Evolutionary conservation across 1,140 invertebrate genomes (phyloP).

Genomic region (Papilio polyxenes): DNA sequence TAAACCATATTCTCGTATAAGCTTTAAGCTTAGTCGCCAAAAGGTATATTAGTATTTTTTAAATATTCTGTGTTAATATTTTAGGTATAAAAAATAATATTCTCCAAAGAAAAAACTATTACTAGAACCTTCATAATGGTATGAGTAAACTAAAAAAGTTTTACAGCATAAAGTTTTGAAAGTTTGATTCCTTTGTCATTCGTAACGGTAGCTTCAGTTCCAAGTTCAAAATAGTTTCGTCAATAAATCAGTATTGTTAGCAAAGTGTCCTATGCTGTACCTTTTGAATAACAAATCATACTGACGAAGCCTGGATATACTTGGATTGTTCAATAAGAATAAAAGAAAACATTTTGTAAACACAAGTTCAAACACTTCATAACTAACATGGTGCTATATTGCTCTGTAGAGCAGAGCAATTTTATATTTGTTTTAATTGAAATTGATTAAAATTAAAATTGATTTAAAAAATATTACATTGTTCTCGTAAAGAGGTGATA

Average conservation of each 20-base stretch:
- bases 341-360: background rate
- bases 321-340: background rate
- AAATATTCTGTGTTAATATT: too few relatives aligned
- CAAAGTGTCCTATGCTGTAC: background rate
- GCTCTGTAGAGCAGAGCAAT: too few relatives aligned
- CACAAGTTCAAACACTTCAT: background rate
- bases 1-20: too few relatives aligned
- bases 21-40: too few relatives aligned
- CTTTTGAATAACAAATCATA: conserved; percentile 15
- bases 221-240: conserved; percentile 15
- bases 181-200: background rate
- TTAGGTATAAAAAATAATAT: too few relatives aligned
- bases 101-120: background rate
- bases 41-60: too few relatives aligned
- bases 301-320: background rate
- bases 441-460: too few relatives aligned
- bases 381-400: too few relatives aligned
- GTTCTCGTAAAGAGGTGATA: too few relatives aligned
- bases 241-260: conserved; percentile 27
- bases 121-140: background rate
- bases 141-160: background rate
- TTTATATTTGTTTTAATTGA: too few relatives aligned
- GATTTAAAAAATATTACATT: too few relatives aligned
- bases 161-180: background rate
- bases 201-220: background rate